Conservation (phyloP, 2,888 invertebrate species). For the Megastigmus dorsalis region DNA sequence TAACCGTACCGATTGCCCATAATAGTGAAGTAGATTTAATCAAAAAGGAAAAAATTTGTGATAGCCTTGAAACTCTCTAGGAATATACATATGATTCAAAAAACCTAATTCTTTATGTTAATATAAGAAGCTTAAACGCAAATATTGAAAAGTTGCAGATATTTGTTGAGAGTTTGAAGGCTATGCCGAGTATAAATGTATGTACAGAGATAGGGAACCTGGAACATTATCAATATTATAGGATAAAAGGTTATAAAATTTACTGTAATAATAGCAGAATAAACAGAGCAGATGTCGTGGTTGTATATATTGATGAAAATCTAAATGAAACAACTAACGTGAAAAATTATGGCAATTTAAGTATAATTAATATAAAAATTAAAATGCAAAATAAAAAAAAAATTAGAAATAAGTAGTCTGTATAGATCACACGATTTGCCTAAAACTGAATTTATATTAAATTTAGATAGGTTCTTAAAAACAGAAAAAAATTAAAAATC, state of each 20-base stretch:
- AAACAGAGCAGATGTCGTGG: too few relatives aligned
- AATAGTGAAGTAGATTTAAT: background rate
- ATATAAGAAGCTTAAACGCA: background rate
- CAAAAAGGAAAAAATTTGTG: background rate
- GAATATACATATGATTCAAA: background rate
- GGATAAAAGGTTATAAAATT: background rate
- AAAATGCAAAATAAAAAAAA: too few relatives aligned
- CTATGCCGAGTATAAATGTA: background rate
- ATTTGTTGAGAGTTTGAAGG: background rate
- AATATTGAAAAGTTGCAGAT: background rate
- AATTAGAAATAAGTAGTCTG: background rate
- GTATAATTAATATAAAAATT: too few relatives aligned
- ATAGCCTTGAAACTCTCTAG: background rate
- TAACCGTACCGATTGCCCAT: background rate
- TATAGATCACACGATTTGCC: too few relatives aligned
- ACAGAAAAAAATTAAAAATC: too few relatives aligned
- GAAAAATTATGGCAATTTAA: too few relatives aligned
- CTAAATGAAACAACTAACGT: too few relatives aligned
- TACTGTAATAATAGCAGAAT: too few relatives aligned
- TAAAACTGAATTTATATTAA: too few relatives aligned
- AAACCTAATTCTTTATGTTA: background rate
- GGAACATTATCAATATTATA: background rate
- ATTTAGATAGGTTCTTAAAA: too few relatives aligned
- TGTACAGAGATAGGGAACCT: slow-evolving; percentile 12
- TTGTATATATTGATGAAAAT: background rate